phyloP scores from a whole-genome alignment of 2,113 vertebrate species.

The Urocynchramus pylzowi region DNA sequence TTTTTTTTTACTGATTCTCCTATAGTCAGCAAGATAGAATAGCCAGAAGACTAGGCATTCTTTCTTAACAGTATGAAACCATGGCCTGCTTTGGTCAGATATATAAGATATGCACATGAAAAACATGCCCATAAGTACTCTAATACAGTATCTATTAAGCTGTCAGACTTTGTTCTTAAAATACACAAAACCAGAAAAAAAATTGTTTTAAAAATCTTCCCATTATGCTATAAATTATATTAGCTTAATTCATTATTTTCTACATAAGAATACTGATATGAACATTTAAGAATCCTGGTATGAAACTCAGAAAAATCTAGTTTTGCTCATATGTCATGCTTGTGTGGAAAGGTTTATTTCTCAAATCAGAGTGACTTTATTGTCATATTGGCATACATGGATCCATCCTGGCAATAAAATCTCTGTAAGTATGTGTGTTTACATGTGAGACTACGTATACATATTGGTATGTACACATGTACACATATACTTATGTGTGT shows the following conservation, averaged over 20 bases:
- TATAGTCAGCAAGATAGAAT: not conserved
- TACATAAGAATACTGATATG: not conserved
- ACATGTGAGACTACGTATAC: too few species aligned
- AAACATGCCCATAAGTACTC: not conserved
- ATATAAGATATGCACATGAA: not conserved
- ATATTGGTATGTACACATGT: not conserved
- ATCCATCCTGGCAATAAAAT: not conserved
- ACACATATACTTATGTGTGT: accelerated
- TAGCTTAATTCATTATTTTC: not conserved
- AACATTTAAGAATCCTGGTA: not conserved
- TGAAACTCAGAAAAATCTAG: not conserved
- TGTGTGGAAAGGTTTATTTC: not conserved
- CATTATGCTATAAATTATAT: not conserved
- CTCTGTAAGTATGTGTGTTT: not conserved
- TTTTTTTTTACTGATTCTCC: not conserved
- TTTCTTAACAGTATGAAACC: not conserved
- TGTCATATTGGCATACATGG: too few species aligned
- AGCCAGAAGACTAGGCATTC: not conserved
- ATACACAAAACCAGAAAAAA: not conserved
- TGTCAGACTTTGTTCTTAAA: not conserved
- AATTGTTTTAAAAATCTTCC: not conserved
- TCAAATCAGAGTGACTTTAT: not conserved
- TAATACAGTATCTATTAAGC: not conserved
- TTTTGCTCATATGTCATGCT: not conserved
- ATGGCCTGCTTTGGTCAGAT: not conserved